phyloP scores from a whole-genome alignment of 2,888 invertebrate genomes.

The Chloroclysta siterata region DNA sequence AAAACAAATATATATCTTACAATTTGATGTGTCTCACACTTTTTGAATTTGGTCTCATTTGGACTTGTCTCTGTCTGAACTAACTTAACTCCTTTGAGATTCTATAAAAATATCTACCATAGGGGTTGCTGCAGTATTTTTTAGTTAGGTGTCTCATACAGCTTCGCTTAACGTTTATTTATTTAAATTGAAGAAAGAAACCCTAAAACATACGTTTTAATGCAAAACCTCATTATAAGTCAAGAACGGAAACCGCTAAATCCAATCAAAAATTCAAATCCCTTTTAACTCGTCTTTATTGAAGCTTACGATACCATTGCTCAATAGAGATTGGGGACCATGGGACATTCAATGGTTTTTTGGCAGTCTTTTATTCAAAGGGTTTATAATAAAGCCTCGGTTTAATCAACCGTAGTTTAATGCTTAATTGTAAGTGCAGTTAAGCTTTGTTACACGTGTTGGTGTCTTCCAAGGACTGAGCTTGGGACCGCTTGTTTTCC shows the following conservation, averaged over 20 bases:
- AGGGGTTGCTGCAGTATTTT: too few species aligned
- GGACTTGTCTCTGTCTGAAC: too few species aligned
- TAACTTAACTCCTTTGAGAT: too few species aligned
- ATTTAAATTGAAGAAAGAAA: too few species aligned
- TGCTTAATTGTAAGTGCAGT: slow-evolving; percentile 82
- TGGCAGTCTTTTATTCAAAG: slow-evolving; percentile 75
- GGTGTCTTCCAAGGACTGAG: slow-evolving; percentile 64
- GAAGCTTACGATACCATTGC: slow-evolving; percentile 54
- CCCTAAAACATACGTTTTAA: background rate
- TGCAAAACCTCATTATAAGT: slow-evolving; percentile 36
- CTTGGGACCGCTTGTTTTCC: slow-evolving; percentile 55
- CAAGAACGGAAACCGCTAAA: slow-evolving; percentile 54
- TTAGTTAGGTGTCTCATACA: too few species aligned
- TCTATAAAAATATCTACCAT: too few species aligned
- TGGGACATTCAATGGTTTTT: slow-evolving; percentile 70
- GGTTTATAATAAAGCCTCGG: slow-evolving; percentile 76
- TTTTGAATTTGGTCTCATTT: too few species aligned
- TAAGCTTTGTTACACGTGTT: slow-evolving; percentile 81
- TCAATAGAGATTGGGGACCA: slow-evolving; percentile 48
- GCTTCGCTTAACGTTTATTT: too few species aligned
- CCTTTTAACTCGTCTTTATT: slow-evolving; percentile 44
- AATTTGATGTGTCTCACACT: too few species aligned
- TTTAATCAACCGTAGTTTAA: slow-evolving; percentile 83
- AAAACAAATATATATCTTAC: too few species aligned
- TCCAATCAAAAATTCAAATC: slow-evolving; percentile 47